Evolutionary conservation across 2,113 vertebrate genomes (phyloP).

Genomic region (Camelus dromedarius): DNA sequence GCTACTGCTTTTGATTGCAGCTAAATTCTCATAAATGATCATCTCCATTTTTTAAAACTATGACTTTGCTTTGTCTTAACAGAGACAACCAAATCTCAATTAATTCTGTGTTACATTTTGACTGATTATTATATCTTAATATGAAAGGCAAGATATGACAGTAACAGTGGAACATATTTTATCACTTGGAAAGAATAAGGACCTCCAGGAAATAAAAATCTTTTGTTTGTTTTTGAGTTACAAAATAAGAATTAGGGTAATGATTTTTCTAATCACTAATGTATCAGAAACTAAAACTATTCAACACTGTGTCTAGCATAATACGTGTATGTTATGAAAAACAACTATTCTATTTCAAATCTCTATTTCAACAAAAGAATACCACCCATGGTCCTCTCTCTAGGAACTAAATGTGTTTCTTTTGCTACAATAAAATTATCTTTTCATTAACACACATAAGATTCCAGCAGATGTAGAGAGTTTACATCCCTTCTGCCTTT

Average conservation of each 20-base stretch:
- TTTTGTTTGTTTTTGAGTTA: conserved; percentile 70
- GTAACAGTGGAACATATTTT: conserved; percentile 64
- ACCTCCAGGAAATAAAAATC: conserved; percentile 46
- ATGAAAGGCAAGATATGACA: conserved; percentile 76
- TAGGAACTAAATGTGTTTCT: conserved; percentile 46
- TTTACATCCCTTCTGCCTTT: conserved; percentile 57
- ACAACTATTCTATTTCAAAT: conserved; percentile 51
- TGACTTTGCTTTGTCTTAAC: conserved; percentile 85
- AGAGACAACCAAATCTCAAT: conserved; percentile 80
- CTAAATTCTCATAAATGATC: conserved; percentile 75
- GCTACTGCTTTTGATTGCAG: conserved; percentile 76
- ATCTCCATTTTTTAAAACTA: conserved; percentile 82
- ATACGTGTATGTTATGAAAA: conserved; percentile 26
- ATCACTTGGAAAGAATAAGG: conserved; percentile 48
- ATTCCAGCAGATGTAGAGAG: not conserved
- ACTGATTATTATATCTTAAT: conserved; percentile 83
- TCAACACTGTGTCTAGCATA: conserved; percentile 14
- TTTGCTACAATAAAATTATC: conserved; percentile 26
- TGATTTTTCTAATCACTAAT: conserved; percentile 60
- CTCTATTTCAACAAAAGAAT: conserved; percentile 60
- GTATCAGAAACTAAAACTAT: conserved; percentile 40
- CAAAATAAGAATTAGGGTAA: conserved; percentile 40
- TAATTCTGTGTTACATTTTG: conserved; percentile 84
- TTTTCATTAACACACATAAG: conserved; percentile 47
- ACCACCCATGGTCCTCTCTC: conserved; percentile 5